phyloP scores from a whole-genome alignment of 2,797 vertebrate species.

The Rhynchotus rufescens region DNA sequence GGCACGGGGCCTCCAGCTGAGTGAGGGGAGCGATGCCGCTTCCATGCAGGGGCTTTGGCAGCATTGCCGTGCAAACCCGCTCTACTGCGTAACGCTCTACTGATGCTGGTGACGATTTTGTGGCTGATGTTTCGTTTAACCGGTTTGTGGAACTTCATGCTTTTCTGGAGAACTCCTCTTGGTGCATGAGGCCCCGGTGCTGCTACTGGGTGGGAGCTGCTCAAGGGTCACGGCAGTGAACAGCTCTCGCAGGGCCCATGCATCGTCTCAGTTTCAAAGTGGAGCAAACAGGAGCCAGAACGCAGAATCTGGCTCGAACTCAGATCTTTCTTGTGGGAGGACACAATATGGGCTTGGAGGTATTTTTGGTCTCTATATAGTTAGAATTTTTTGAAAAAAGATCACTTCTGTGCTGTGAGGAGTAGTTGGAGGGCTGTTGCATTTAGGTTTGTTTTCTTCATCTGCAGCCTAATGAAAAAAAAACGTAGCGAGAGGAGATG shows the following conservation, averaged over 20 bases:
- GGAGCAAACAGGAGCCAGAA: not conserved
- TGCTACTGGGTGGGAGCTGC: not conserved
- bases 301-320: not conserved
- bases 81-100: not conserved
- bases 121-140: not conserved
- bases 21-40: too few relatives aligned
- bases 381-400: not conserved
- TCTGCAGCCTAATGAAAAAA: not conserved
- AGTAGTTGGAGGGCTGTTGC: not conserved
- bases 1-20: too few relatives aligned
- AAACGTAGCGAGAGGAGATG: not conserved
- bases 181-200: not conserved
- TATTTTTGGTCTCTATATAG: slow-evolving; percentile 4
- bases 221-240: not conserved
- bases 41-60: too few relatives aligned
- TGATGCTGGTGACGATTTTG: not conserved
- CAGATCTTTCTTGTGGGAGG: not conserved
- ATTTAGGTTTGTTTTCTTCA: slow-evolving; percentile 17
- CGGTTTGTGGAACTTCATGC: not conserved
- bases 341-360: not conserved
- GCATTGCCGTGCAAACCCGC: too few relatives aligned
- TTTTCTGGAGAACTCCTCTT: not conserved
- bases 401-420: not conserved
- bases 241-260: not conserved
- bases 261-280: not conserved